phyloP scores from a whole-genome alignment of 2,113 vertebrate species.

The Pandion haliaetus region DNA sequence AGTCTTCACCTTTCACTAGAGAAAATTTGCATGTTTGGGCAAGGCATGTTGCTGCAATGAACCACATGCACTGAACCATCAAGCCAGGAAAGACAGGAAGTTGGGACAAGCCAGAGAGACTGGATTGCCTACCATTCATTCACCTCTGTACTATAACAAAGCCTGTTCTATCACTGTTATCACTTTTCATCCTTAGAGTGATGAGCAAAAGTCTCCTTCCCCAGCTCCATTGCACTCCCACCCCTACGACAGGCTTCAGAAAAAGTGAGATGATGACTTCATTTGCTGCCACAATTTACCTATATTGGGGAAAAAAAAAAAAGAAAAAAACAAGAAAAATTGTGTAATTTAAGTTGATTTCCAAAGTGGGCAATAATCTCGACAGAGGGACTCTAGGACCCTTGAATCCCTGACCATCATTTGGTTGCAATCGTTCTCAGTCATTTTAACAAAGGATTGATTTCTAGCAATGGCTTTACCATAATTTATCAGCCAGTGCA shows the following conservation, averaged over 20 bases:
- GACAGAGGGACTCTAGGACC: not conserved
- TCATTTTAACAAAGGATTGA: constrained; percentile 8
- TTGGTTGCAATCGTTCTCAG: not conserved
- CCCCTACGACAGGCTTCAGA: not conserved
- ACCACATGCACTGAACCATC: not conserved
- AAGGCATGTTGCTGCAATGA: not conserved
- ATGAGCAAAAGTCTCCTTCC: not conserved
- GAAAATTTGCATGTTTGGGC: not conserved
- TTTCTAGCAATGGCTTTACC: not conserved
- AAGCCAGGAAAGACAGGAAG: not conserved
- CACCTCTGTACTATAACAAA: not conserved
- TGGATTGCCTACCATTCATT: not conserved
- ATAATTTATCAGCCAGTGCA: not conserved
- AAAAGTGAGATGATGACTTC: not conserved
- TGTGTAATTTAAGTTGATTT: not conserved
- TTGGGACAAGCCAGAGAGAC: not conserved
- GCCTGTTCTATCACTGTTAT: not conserved
- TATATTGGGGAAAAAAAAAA: not conserved
- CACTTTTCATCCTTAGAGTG: not conserved
- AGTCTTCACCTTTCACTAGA: not conserved
- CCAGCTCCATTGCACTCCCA: not conserved
- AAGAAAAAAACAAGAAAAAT: not conserved
- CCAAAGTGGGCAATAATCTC: not conserved
- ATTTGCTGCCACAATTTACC: not conserved
- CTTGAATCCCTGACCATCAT: not conserved